A percentile compares a stretch with the other conserved stretches of the same genome.
Conservation (phyloP, 2,888 invertebrate genomes). For the Ochropacha duplaris region DNA sequence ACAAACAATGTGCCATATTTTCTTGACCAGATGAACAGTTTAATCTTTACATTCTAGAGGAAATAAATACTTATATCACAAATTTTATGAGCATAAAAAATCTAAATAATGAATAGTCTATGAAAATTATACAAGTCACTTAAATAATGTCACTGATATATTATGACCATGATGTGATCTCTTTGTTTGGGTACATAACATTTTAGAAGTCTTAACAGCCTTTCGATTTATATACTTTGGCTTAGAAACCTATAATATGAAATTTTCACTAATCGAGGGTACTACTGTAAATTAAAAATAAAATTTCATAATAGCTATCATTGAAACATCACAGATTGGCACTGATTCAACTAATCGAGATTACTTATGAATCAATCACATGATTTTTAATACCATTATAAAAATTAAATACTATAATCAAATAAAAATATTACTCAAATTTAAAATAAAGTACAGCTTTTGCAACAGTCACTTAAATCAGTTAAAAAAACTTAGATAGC, state of each 20-base stretch:
- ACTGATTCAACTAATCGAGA: neutral
- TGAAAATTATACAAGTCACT: too few species aligned
- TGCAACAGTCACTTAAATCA: neutral
- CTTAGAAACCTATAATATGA: neutral
- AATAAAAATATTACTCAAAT: neutral
- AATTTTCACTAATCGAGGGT: neutral
- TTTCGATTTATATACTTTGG: too few species aligned
- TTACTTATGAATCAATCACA: neutral
- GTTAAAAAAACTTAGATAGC: slow-evolving; percentile 65
- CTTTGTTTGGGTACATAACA: too few species aligned
- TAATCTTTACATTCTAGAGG: too few species aligned
- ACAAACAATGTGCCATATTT: too few species aligned
- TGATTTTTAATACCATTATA: neutral
- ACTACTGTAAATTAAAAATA: neutral
- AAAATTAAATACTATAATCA: neutral
- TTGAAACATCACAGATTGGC: neutral
- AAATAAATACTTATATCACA: too few species aligned
- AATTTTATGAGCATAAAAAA: too few species aligned
- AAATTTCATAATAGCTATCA: neutral
- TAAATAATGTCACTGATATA: too few species aligned
- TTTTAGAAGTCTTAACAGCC: too few species aligned
- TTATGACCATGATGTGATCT: too few species aligned
- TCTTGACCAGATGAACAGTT: too few species aligned
- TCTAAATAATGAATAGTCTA: too few species aligned
- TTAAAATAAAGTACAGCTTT: neutral